A percentile compares a stretch with the other conserved stretches of the same genome.
Evolutionary conservation across 2,888 invertebrate genomes (phyloP).

Genomic region (Caenorhabditis uteleia): DNA sequence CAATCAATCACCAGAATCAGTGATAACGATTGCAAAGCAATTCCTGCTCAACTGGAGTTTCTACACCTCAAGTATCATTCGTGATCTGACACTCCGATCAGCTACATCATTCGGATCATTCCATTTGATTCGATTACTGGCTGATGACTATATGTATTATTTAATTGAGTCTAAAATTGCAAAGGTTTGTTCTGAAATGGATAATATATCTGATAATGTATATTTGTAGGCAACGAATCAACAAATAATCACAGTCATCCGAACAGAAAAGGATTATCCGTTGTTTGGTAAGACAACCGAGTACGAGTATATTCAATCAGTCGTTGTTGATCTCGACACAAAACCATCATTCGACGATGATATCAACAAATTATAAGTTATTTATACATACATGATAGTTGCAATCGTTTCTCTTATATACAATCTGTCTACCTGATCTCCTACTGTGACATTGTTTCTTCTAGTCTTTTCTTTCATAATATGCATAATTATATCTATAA

Average conservation of each 20-base stretch:
- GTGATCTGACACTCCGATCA: constrained; percentile 91
- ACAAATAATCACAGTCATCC: constrained; percentile 36
- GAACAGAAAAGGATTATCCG: constrained; percentile 26
- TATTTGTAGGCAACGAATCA: constrained; percentile 29
- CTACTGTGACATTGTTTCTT: too few species aligned
- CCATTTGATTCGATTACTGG: constrained; percentile 93
- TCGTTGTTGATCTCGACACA: too few species aligned
- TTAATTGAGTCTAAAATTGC: constrained; percentile 79
- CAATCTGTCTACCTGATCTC: too few species aligned
- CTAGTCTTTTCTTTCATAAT: too few species aligned
- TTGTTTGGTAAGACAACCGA: constrained; percentile 8
- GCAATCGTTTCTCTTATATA: too few species aligned
- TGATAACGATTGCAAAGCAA: constrained; percentile 85
- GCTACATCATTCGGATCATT: constrained; percentile 99
- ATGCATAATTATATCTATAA: too few species aligned
- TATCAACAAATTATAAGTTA: too few species aligned
- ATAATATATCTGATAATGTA: background rate
- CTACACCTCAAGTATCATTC: constrained; percentile 94
- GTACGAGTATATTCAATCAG: too few species aligned
- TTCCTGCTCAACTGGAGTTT: constrained; percentile 98
- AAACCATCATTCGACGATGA: too few species aligned
- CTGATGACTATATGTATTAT: constrained; percentile 99
- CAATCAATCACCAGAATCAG: constrained; percentile 74
- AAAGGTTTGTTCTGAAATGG: constrained; percentile 20
- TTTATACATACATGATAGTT: too few species aligned